phyloP scores from a whole-genome alignment of 2,797 vertebrate genomes.

The Gouania willdenowi region DNA sequence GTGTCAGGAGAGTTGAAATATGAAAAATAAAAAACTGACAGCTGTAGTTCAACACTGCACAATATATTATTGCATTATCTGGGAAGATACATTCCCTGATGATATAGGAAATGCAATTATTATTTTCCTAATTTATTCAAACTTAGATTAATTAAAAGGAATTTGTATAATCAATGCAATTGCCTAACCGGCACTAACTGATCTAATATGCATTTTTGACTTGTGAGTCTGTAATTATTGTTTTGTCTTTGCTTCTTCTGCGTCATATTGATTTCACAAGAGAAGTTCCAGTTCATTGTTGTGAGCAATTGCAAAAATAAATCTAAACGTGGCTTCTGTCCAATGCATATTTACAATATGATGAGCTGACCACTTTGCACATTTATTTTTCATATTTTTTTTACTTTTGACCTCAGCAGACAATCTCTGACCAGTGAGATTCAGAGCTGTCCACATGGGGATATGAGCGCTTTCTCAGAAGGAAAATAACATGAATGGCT shows the following conservation, averaged over 20 bases:
- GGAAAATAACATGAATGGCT: not conserved
- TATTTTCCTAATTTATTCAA: conserved; percentile 74
- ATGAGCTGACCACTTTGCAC: conserved; percentile 11
- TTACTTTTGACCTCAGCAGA: conserved; percentile 12
- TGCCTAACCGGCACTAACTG: conserved; percentile 62
- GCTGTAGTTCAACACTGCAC: conserved; percentile 51
- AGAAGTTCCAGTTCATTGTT: conserved; percentile 25
- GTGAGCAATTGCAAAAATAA: conserved; percentile 6
- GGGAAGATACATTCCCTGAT: conserved; percentile 47
- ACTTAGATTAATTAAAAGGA: conserved; percentile 68
- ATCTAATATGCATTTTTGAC: conserved; percentile 64
- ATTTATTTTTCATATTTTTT: conserved; percentile 11
- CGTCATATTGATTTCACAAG: conserved; percentile 29
- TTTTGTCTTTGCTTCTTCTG: conserved; percentile 22
- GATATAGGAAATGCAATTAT: conserved; percentile 60
- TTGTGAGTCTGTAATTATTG: conserved; percentile 36
- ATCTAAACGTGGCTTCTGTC: conserved; percentile 35
- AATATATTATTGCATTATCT: conserved; percentile 48
- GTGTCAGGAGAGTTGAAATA: conserved; percentile 68
- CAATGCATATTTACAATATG: conserved; percentile 17
- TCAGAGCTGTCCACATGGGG: conserved; percentile 9
- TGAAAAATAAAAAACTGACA: conserved; percentile 68
- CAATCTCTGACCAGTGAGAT: too few relatives aligned
- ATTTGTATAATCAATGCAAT: conserved; percentile 70
- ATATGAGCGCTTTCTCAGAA: conserved; percentile 10